phyloP scores from a whole-genome alignment of 2,888 invertebrate genomes.

The Dendrolimus houi region DNA sequence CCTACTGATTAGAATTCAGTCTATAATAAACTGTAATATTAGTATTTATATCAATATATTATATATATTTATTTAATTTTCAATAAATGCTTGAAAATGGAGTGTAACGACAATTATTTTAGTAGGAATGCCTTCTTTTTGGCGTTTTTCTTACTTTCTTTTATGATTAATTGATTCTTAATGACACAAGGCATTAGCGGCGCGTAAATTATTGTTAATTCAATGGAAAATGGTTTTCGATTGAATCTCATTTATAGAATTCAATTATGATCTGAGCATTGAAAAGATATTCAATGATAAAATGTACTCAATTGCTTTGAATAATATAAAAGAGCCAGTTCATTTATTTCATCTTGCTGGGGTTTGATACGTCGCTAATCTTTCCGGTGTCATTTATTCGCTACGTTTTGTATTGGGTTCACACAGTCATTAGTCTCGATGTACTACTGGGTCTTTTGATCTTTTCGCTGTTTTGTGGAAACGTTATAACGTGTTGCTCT shows the following conservation, averaged over 20 bases:
- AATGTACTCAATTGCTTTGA: not conserved
- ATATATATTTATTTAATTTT: too few species aligned
- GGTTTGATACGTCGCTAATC: not conserved
- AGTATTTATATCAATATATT: too few species aligned
- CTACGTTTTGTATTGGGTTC: too few species aligned
- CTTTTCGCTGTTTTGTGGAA: too few species aligned
- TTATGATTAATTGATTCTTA: constrained; percentile 67
- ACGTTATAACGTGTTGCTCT: too few species aligned
- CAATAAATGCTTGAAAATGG: not conserved
- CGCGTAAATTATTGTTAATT: constrained; percentile 56
- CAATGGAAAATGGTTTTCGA: constrained; percentile 23
- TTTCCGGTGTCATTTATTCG: too few species aligned
- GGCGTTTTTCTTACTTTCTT: constrained; percentile 32
- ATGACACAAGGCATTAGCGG: constrained; percentile 62
- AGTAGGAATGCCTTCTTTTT: constrained; percentile 30
- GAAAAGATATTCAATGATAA: not conserved
- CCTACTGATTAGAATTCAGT: too few species aligned
- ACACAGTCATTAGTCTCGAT: too few species aligned
- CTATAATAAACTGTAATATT: too few species aligned
- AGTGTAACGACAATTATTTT: constrained; percentile 23
- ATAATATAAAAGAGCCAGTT: not conserved
- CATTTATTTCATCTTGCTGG: not conserved
- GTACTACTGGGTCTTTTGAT: too few species aligned
- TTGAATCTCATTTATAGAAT: constrained; percentile 14
- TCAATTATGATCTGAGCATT: not conserved